Evolutionary conservation across 2,888 invertebrate species (phyloP).

Genomic region (Monoplex corrugatus): DNA sequence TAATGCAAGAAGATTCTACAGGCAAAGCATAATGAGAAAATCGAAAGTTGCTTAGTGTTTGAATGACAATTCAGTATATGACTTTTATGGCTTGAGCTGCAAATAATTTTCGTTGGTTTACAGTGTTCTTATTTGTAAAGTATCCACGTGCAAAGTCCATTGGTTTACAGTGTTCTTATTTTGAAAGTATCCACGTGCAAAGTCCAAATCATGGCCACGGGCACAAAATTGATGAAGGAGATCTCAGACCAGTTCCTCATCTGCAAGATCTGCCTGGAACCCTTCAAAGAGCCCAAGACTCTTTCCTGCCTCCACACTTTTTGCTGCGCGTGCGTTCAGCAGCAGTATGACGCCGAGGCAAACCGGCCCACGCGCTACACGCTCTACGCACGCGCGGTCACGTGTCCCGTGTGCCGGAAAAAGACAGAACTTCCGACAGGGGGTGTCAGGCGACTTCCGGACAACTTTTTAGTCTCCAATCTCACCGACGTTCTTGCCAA

Average conservation of each 20-base stretch:
- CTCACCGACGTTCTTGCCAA: conserved; percentile 70
- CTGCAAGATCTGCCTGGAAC: conserved; percentile 80
- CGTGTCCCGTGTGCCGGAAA: conserved; percentile 80
- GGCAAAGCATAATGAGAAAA: no score
- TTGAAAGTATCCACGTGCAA: no score
- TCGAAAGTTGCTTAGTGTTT: no score
- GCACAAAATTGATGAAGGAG: conserved; percentile 78
- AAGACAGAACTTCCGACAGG: conserved; percentile 80
- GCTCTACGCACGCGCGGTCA: conserved; percentile 75
- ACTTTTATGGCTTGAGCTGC: background rate
- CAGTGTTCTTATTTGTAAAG: background rate
- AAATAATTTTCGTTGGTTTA: background rate
- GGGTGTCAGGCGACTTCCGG: conserved; percentile 78
- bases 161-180: background rate
- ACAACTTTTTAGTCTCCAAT: conserved; percentile 80
- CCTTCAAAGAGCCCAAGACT: conserved; percentile 79
- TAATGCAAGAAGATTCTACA: no score
- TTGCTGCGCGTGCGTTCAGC: conserved; percentile 78
- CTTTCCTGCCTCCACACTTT: conserved; percentile 80
- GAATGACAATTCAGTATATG: background rate
- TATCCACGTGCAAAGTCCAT: no score
- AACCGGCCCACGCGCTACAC: conserved; percentile 70
- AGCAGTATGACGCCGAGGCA: conserved; percentile 77
- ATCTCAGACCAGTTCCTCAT: conserved; percentile 80
- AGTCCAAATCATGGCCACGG: conserved; percentile 70